Percentiles rank a stretch among this genome's conserved stretches.
Conservation (phyloP, 2,113 vertebrate species). For the Colinus virginianus region DNA sequence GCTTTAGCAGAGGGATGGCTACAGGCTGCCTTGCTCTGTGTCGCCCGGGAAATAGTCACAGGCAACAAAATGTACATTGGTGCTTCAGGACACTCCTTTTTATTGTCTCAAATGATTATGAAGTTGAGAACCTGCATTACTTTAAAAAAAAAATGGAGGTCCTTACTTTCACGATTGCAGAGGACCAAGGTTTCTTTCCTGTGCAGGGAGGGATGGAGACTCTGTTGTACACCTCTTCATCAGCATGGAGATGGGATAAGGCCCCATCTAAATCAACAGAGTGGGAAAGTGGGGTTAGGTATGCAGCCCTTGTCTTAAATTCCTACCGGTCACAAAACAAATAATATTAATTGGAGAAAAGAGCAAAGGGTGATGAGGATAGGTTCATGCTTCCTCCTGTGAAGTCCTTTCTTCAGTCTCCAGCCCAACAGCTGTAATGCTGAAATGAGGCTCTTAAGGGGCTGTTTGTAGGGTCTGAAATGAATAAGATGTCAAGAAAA, state of each 20-base stretch:
- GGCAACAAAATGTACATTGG: not conserved
- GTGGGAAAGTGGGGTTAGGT: not conserved
- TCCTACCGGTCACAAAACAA: fast-evolving
- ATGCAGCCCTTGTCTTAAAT: not conserved
- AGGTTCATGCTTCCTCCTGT: not conserved
- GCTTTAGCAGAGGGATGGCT: not conserved
- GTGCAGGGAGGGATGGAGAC: not conserved
- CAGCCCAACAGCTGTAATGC: not conserved
- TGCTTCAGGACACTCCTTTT: not conserved
- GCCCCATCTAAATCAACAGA: not conserved
- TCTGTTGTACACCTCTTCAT: not conserved
- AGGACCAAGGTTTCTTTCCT: not conserved
- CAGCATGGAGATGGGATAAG: not conserved
- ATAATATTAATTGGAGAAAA: not conserved
- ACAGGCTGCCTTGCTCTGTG: not conserved
- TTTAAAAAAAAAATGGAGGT: not conserved
- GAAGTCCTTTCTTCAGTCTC: not conserved
- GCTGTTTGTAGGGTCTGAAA: not conserved
- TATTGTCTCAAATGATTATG: not conserved
- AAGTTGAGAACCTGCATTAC: not conserved
- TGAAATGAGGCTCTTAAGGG: not conserved
- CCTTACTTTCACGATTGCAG: not conserved
- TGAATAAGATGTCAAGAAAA: not conserved
- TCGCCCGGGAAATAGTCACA: not conserved
- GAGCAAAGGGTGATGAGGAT: not conserved